These are phyloP conservation scores for Chymomyza procnemis DNA, from an alignment of 2,888 invertebrate species.

Conservation along the genomic window DNA sequence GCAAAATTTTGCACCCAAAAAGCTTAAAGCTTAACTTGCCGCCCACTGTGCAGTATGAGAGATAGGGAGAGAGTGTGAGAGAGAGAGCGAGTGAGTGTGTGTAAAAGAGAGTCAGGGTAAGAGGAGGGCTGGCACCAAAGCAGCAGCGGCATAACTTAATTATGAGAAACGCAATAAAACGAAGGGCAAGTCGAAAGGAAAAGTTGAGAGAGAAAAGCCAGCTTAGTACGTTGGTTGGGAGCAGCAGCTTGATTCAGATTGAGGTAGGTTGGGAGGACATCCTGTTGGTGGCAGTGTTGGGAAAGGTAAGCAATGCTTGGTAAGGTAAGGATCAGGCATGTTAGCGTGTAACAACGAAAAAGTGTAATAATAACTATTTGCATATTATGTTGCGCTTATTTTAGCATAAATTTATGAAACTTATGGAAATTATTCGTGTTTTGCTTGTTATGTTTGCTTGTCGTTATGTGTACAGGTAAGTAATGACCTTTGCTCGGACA, in stretches of 20 bases:
- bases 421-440: conserved; percentile 65
- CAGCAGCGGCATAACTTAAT: conserved; percentile 45
- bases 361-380: conserved; percentile 69
- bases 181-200: conserved; percentile 24
- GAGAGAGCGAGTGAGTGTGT: background rate
- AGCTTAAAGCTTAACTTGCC: no score
- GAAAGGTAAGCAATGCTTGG: background rate
- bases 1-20: no score
- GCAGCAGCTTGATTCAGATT: no score
- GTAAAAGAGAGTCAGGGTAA: no score
- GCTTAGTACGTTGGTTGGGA: background rate
- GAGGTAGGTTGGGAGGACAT: background rate
- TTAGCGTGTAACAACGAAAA: conserved; percentile 32
- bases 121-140: background rate
- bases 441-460: background rate
- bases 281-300: background rate
- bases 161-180: conserved; percentile 48
- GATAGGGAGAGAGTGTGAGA: no score
- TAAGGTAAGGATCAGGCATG: background rate
- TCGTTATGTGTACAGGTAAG: conserved; percentile 20
- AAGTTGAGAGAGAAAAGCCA: background rate
- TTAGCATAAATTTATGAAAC: conserved; percentile 66
- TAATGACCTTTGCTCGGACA: conserved; percentile 56
- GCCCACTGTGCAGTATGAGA: no score
- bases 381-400: conserved; percentile 68